phyloP scores from a whole-genome alignment of 2,888 invertebrate species.

The Drosophila histrio region DNA sequence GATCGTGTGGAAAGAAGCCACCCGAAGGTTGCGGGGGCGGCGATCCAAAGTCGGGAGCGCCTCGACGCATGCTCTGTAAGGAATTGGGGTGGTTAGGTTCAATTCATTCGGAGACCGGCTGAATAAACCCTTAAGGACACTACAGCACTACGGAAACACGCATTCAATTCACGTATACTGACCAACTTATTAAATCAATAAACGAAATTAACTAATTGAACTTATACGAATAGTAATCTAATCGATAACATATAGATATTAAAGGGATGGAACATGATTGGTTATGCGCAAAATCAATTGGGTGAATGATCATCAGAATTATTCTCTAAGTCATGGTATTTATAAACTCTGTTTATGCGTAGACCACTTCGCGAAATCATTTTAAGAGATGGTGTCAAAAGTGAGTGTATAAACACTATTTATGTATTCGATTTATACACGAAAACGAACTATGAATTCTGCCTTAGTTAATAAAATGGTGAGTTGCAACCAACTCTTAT shows the following conservation, averaged over 20 bases:
- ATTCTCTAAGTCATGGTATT: background rate
- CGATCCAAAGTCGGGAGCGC: constrained; percentile 76
- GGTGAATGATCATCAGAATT: background rate
- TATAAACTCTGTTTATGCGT: no score
- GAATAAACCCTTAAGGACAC: background rate
- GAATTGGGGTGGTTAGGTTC: constrained; percentile 7
- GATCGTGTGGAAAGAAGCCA: constrained; percentile 84
- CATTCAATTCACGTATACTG: background rate
- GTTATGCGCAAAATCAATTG: background rate
- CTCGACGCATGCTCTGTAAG: constrained; percentile 81
- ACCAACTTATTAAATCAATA: background rate
- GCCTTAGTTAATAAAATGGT: no score
- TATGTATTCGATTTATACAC: no score
- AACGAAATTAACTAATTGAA: background rate
- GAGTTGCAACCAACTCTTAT: no score
- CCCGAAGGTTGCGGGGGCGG: constrained; percentile 74
- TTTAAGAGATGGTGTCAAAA: no score
- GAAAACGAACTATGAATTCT: no score
- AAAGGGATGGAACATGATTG: background rate
- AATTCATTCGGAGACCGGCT: background rate
- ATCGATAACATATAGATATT: background rate
- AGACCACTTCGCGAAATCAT: no score
- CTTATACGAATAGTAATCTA: background rate
- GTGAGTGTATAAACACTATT: no score
- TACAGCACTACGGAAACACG: constrained; percentile 6